phyloP scores from a whole-genome alignment of 1,140 invertebrate genomes.

The Archivesica marissinica region DNA sequence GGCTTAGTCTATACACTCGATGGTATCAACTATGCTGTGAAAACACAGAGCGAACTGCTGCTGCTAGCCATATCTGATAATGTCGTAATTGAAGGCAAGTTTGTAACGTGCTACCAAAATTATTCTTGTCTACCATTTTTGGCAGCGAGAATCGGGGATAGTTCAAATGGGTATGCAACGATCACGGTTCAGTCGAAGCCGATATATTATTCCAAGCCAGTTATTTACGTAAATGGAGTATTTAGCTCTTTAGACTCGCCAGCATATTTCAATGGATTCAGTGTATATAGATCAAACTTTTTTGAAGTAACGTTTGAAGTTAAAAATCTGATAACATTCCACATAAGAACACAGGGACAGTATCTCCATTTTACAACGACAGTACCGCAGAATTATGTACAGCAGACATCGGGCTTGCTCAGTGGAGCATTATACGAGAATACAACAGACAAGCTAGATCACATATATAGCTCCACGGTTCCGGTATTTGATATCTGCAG shows the following conservation, averaged over 20 bases:
- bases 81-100: constrained; percentile 68
- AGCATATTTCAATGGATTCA: constrained; percentile 63
- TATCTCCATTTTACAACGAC: constrained; percentile 52
- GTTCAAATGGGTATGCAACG: constrained; percentile 57
- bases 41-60: constrained; percentile 55
- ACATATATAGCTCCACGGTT: constrained; percentile 22
- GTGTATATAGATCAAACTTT: constrained; percentile 51
- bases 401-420: constrained; percentile 56
- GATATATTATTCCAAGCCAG: constrained; percentile 34
- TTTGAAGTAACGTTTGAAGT: constrained; percentile 57
- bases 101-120: constrained; percentile 68
- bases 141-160: constrained; percentile 65
- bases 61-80: constrained; percentile 63
- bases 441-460: constrained; percentile 38
- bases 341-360: constrained; percentile 42
- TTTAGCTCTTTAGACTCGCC: constrained; percentile 41
- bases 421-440: constrained; percentile 41
- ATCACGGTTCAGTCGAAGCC: constrained; percentile 56
- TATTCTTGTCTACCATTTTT: constrained; percentile 67
- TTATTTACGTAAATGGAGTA: constrained; percentile 53
- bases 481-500: constrained; percentile 48
- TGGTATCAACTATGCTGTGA: constrained; percentile 60
- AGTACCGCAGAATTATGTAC: constrained; percentile 28
- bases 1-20: constrained; percentile 64
- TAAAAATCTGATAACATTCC: constrained; percentile 19